Evolutionary conservation across 2,888 invertebrate species (phyloP), one percentile per base, ranked within the genome.

Genomic region (Teinopalpus imperialis): DNA sequence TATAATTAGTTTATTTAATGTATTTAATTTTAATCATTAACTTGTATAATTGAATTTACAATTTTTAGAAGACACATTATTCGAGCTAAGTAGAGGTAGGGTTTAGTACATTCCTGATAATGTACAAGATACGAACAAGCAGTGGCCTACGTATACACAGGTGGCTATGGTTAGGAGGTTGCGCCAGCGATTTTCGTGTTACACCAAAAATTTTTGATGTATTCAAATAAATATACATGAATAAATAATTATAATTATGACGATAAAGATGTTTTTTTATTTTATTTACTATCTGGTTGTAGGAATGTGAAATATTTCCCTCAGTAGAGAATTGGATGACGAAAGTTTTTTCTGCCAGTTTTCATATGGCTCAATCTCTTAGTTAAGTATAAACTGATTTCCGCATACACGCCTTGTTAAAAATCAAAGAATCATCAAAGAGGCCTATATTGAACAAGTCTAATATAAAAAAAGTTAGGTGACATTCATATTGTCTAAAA

Each of bases 141-240:
- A 49, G 68, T 70, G 79, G 76, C 80, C 78, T 75, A 77, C 58
- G 6, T 63, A 61, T 63, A 61, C 56, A 61, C 60, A 63, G 61
- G 67, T 66, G 57, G 52, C 47, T 29, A 44, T 23, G 46, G 74
- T 80, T 70, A 76, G 69, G 67, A 60, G 44, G 37, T 26, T 69
- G 76, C 71, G 56, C 66, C 64, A 64, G 81, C 78, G 76, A 73
- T 69, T 77, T 79, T 77, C 75, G 68, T 78, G 77, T 76, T 79
- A 81, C 79, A 85, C 83, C 86, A 83, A 86, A 83, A 81, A 82
- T 56, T 59, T 74, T 79, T 80, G 78, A 79, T 83, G 81, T 83
- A 83, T 82, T 78, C 72, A 78, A 80, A 77, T 79, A 76, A 77
- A 34, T 81, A 79, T 77, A 80, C 74, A 79, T 69, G 68, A 85